Conservation (phyloP, 1,140 invertebrate genomes). For the Theocolax elegans region DNA sequence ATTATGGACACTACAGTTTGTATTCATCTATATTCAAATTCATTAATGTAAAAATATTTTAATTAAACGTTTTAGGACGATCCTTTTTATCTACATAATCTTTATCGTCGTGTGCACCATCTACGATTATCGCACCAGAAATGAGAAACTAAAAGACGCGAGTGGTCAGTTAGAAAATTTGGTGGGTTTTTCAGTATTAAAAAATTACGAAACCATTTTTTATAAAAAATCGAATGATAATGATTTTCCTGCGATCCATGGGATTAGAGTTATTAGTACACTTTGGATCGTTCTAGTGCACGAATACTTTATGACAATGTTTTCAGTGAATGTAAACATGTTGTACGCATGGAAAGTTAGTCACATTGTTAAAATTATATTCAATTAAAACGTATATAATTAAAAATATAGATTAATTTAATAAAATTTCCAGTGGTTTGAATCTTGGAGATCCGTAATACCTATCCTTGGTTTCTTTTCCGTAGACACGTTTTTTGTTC, state of each 20-base stretch:
- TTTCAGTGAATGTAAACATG: neutral
- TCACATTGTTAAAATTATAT: too few relatives aligned
- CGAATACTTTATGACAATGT: neutral
- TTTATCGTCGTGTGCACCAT: too few relatives aligned
- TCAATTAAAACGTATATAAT: too few relatives aligned
- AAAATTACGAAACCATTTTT: neutral
- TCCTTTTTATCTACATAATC: too few relatives aligned
- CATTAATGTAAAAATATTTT: too few relatives aligned
- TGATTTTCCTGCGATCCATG: constrained; percentile 24
- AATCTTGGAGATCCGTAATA: constrained; percentile 49
- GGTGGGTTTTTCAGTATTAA: constrained; percentile 20
- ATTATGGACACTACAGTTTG: too few relatives aligned
- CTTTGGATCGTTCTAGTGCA: constrained; percentile 30
- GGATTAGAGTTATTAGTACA: constrained; percentile 21
- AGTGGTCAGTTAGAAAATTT: too few relatives aligned
- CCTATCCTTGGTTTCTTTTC: constrained; percentile 61
- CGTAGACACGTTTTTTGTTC: constrained; percentile 72
- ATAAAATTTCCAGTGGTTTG: constrained; percentile 55
- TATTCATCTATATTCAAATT: too few relatives aligned
- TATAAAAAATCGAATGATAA: constrained; percentile 2
- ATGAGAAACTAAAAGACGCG: too few relatives aligned
- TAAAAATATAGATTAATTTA: neutral
- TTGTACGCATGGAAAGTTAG: neutral
- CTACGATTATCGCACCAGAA: too few relatives aligned
- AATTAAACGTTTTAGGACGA: too few relatives aligned